A percentile compares a stretch with the other conserved stretches of the same genome.
phyloP scores from a whole-genome alignment of 1,140 invertebrate genomes.

The Heterodera carotae region DNA sequence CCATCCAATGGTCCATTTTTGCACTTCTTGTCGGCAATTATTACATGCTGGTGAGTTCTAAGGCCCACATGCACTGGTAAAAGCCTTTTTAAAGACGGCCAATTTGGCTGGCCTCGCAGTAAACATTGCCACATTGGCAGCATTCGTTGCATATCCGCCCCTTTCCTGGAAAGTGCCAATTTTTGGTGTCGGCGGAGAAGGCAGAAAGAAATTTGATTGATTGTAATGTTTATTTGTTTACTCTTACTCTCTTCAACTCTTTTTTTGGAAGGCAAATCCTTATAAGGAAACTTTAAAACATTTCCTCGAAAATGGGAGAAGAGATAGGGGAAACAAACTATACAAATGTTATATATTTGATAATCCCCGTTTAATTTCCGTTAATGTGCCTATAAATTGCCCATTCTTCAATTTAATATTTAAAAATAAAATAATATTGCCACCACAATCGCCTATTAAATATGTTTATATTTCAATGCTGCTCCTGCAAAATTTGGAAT shows the following conservation, averaged over 20 bases:
- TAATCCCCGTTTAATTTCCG: no score
- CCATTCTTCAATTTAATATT: not conserved
- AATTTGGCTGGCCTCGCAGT: conserved; percentile 61
- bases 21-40: conserved; percentile 53
- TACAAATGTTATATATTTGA: no score
- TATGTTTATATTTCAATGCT: no score
- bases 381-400: no score
- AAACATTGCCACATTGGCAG: conserved; percentile 54
- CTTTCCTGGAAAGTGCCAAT: conserved; percentile 64
- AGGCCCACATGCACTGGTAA: not conserved
- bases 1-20: conserved; percentile 60
- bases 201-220: conserved; percentile 4
- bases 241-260: no score
- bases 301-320: no score
- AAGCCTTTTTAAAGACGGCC: conserved; percentile 49
- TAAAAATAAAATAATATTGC: no score
- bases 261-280: no score
- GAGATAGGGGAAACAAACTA: no score
- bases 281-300: no score
- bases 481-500: not conserved
- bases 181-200: conserved; percentile 47
- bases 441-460: no score
- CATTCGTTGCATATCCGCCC: conserved; percentile 63
- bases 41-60: conserved; percentile 54
- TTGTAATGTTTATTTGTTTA: not conserved